phyloP scores from a whole-genome alignment of 1,140 invertebrate genomes.

The Euura lappo region DNA sequence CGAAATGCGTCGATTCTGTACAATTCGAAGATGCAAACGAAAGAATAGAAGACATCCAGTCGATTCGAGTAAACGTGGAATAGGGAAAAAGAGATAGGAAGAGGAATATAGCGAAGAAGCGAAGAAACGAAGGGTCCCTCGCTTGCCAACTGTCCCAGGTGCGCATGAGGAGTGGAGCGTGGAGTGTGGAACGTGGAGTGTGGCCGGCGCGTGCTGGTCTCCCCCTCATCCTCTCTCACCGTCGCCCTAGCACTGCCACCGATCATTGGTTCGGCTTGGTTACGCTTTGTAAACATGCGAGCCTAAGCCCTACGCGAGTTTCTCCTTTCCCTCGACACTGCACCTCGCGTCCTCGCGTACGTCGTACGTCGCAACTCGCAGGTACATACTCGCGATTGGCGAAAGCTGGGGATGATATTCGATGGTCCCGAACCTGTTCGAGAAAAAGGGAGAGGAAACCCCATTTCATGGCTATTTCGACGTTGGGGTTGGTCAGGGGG shows the following conservation, averaged over 20 bases:
- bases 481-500: too few species aligned
- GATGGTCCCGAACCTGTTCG: too few species aligned
- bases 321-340: not conserved
- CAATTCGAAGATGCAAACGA: not conserved
- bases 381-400: too few species aligned
- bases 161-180: slow-evolving; percentile 27
- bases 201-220: slow-evolving; percentile 52
- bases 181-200: slow-evolving; percentile 44
- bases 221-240: slow-evolving; percentile 20
- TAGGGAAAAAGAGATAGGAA: slow-evolving; percentile 13
- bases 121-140: slow-evolving; percentile 28
- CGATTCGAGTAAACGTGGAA: not conserved
- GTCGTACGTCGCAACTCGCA: too few species aligned
- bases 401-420: too few species aligned
- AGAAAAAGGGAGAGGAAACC: too few species aligned
- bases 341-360: not conserved
- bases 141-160: slow-evolving; percentile 59
- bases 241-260: slow-evolving; percentile 40
- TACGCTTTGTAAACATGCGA: slow-evolving; percentile 45
- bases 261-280: slow-evolving; percentile 40
- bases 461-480: too few species aligned
- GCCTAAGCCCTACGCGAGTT: slow-evolving; percentile 1
- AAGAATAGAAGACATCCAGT: not conserved
- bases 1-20: too few species aligned
- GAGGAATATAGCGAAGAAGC: not conserved